A percentile compares a stretch with the other conserved stretches of the same genome.
Conservation (phyloP, 2,888 invertebrate genomes). For the Meghimatium bilineatum region DNA sequence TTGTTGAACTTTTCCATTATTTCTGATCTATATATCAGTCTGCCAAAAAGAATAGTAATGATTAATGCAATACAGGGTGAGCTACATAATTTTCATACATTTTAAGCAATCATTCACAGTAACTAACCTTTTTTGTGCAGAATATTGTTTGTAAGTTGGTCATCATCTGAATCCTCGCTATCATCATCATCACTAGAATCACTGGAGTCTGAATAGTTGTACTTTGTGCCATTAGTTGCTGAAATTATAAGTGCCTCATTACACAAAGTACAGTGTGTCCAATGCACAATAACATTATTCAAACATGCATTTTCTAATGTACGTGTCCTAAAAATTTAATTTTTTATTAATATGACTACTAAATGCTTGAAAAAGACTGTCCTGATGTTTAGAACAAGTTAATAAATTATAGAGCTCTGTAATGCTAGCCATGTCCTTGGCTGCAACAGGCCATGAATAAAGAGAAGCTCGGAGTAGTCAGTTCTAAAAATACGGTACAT, state of each 20-base stretch:
- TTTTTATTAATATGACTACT: too few relatives aligned
- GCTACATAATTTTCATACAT: too few relatives aligned
- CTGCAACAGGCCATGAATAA: too few relatives aligned
- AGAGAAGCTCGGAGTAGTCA: too few relatives aligned
- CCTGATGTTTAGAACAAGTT: too few relatives aligned
- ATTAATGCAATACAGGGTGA: background rate
- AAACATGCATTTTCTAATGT: background rate
- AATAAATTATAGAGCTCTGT: too few relatives aligned
- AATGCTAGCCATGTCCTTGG: too few relatives aligned
- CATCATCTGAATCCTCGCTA: conserved; percentile 41
- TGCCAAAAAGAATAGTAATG: background rate
- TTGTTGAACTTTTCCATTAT: background rate
- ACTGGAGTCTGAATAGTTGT: conserved; percentile 44
- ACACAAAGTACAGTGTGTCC: background rate
- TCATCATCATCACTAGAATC: conserved; percentile 43
- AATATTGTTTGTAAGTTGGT: background rate
- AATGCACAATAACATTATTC: background rate
- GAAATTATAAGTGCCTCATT: conserved; percentile 14
- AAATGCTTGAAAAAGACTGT: too few relatives aligned
- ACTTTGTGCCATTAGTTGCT: conserved; percentile 45
- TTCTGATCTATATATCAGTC: background rate
- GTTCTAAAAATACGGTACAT: too few relatives aligned
- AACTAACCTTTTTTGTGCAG: conserved; percentile 32
- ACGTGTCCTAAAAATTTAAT: background rate
- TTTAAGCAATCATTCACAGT: background rate